Base-by-base conservation (phyloP, 2,113 vertebrate genomes). In the Ailuropoda melanoleuca region DNA sequence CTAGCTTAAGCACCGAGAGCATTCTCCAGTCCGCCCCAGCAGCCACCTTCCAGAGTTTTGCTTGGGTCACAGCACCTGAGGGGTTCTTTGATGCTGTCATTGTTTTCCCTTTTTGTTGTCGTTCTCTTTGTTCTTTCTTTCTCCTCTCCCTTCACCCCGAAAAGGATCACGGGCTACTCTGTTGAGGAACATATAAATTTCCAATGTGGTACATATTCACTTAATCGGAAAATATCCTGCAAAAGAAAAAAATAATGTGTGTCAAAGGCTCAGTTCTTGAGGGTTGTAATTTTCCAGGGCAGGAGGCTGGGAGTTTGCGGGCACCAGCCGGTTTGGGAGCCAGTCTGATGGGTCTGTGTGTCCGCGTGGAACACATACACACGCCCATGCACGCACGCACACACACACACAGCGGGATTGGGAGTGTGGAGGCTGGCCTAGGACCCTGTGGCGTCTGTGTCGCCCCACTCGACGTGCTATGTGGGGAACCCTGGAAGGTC, bases 391-490 rank as follows among this genome's bases (percentile, higher is more conserved):
- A 3, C 12, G 5, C 58, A 11, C 3, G 8, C 10, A 53, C 6
- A 0, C 8, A 1, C 2, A 37, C 39, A 1, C 3, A 8, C 14
- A 15, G 56, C 18, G 9, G 55, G 13, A 26, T 1, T 4, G 11
- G 31, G 29, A 26, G 12, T 14, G 7, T 21, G 0, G 0, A 37
- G 68, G n/a, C 53, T 62, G 29, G 56, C 8, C 6, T 0, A 1
- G 55, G 15, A 17, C 62, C 56, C 64, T 26, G 50, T 3, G 55
- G 26, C 4, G 0, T 53, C 86, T 56, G 24, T 39, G 48, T 64
- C 66, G 12, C n/a, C 43, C 0, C 3, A 0, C 3, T 14, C 6
- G 21, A 4, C 9, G 23, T 0, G 0, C 55, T 0, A 0, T 3
- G 50, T 17, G 7, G 6, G 8, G 21, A 34, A 21, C 26, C 17